Base-by-base conservation (phyloP, 2,888 invertebrate species). In the Chymomyza procnemis region DNA sequence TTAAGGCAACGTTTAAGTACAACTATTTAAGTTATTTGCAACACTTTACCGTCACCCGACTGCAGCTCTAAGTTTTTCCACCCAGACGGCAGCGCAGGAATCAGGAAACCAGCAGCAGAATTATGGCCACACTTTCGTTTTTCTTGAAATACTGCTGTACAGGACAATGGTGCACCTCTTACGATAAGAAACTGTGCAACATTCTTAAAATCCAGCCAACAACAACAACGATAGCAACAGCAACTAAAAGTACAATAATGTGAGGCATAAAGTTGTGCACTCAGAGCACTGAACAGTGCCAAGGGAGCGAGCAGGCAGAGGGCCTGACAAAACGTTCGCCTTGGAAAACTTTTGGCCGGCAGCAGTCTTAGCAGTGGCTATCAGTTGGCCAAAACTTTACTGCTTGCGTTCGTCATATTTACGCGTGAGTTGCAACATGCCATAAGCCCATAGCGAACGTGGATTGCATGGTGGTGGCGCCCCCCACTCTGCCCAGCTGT, bases 391-490 rank as follows among this genome's bases (percentile, higher is more conserved):
- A 87, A 75, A 88, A 83, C 79, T 83, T 83, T 83, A 81, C 82
- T 86, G 83, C 83, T 83, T 87, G 77, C 87, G 88, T 88, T 86
- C 88, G 85, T 83, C 83, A 83, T 83, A 83, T 83, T 88, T 86
- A 79, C 83, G 88, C 83, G 88, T 80, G 76, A 74, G 76, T 67
- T 73, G 56, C 69, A 68, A 26, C 22, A 54, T 41, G 12, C 34
- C 34, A 41, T 41, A 41, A 41, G 34, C 34, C 34, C 34, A 41
- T 41, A 12, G 34, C 34, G 26, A 26, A 4, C 6, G 26, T 26
- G 26, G n/a, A n/a, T 14, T 47, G 52, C 52, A 52, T 9, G 9
- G 18, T 16, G 18, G 50, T 50, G n/a, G 16, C 3, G 50, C 18
- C 50, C 3, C 18, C 18, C 50, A 1, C 34, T 26, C 26, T 26